Evolutionary conservation across 1,140 invertebrate genomes (phyloP).

Genomic region (Rhyacophila brunnea): DNA sequence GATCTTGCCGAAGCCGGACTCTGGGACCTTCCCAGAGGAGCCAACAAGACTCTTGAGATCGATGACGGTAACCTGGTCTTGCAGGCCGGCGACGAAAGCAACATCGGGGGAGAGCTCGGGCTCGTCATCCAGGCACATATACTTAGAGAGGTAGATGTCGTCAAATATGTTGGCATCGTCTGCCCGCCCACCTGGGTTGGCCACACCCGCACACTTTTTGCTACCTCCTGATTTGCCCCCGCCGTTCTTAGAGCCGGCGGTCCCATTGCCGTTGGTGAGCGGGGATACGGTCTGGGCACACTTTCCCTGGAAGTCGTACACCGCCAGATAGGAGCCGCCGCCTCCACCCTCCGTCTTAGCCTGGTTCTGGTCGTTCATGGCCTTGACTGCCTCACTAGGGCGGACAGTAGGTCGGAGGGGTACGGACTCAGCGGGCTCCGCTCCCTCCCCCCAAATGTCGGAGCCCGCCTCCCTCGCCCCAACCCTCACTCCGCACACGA

Average conservation of each 20-base stretch:
- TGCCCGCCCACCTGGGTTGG: constrained; percentile 33
- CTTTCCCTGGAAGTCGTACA: constrained; percentile 49
- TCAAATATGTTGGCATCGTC: constrained; percentile 51
- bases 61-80: constrained; percentile 47
- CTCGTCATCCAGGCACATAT: constrained; percentile 51
- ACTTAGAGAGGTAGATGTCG: constrained; percentile 45
- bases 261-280: constrained; percentile 35
- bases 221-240: constrained; percentile 50
- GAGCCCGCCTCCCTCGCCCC: constrained; percentile 34
- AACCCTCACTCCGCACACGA: constrained; percentile 28
- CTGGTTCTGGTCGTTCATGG: constrained; percentile 54
- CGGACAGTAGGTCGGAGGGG: constrained; percentile 46
- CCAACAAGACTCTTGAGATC: constrained; percentile 51
- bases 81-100: constrained; percentile 37
- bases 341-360: constrained; percentile 45
- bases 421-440: constrained; percentile 39
- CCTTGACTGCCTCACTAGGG: constrained; percentile 47
- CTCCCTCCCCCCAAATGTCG: constrained; percentile 39
- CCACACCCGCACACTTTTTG: constrained; percentile 47
- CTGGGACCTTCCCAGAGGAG: constrained; percentile 47
- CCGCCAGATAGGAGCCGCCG: constrained; percentile 50
- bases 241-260: constrained; percentile 45
- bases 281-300: constrained; percentile 45
- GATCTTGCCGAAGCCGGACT: constrained; percentile 47
- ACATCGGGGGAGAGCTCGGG: constrained; percentile 49